A percentile compares a stretch with the other conserved stretches of the same genome.
phyloP scores from a whole-genome alignment of 2,888 invertebrate genomes.

The Aquatica leii region DNA sequence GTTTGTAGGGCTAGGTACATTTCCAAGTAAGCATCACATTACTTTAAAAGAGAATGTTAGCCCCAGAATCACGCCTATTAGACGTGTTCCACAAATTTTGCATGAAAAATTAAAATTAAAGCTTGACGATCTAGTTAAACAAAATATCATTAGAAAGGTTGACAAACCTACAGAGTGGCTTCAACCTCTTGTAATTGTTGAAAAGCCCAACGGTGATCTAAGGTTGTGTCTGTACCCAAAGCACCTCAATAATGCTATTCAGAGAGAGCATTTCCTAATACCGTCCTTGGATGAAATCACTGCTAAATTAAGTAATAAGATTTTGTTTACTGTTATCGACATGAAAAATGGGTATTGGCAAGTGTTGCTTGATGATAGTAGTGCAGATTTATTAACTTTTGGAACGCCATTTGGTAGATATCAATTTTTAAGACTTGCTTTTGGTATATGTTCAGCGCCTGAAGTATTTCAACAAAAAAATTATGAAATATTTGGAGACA shows the following conservation, averaged over 20 bases:
- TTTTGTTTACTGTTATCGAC: conserved; percentile 32
- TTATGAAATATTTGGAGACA: conserved; percentile 41
- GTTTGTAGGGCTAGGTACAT: background rate
- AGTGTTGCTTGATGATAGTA: conserved; percentile 12
- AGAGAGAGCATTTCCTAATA: conserved; percentile 45
- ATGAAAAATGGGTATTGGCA: conserved; percentile 29
- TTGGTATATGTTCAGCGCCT: conserved; percentile 39
- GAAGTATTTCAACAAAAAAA: conserved; percentile 43
- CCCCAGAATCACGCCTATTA: background rate
- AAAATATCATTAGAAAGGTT: background rate
- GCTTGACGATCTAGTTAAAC: background rate
- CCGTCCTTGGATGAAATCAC: conserved; percentile 44
- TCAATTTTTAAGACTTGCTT: conserved; percentile 38
- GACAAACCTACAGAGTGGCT: conserved; percentile 4
- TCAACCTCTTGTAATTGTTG: background rate
- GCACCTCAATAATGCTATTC: conserved; percentile 44
- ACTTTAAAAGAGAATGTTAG: conserved; percentile 2
- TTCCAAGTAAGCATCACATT: background rate
- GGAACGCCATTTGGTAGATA: conserved; percentile 38
- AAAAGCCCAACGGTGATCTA: background rate
- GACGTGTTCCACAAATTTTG: background rate
- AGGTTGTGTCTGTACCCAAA: conserved; percentile 18
- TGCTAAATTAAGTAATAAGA: conserved; percentile 19
- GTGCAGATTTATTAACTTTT: conserved; percentile 23
- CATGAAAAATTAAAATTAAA: background rate